Percentiles rank a stretch among this genome's conserved stretches.
Conservation (phyloP, 2,888 invertebrate species). For the Drosophila eohydei region DNA sequence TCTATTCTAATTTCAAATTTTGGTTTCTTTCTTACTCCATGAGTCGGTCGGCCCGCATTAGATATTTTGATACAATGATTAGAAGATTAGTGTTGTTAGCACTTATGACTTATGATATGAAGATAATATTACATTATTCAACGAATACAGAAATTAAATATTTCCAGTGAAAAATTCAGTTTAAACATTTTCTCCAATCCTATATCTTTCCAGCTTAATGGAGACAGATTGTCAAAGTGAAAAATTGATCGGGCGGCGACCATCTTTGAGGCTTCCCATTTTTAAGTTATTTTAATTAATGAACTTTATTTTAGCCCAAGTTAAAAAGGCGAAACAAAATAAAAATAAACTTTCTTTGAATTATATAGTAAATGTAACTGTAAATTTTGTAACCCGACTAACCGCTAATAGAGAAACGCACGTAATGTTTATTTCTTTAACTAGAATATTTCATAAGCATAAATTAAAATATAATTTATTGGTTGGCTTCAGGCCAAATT, state of each 20-base stretch:
- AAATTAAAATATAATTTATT: neutral
- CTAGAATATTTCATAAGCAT: neutral
- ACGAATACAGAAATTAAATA: no score
- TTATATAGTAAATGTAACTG: constrained; percentile 11
- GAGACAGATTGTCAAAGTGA: no score
- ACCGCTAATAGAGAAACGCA: constrained; percentile 53
- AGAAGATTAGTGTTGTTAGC: no score
- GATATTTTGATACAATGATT: no score
- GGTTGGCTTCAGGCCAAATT: neutral
- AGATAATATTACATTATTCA: no score
- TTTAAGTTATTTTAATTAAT: constrained; percentile 3
- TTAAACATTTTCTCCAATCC: neutral
- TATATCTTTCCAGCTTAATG: neutral
- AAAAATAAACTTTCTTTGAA: neutral
- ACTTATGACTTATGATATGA: no score
- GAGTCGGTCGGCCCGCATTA: no score
- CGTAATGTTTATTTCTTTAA: constrained; percentile 47
- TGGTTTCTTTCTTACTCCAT: neutral
- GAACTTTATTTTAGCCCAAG: constrained; percentile 14
- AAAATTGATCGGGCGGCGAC: no score
- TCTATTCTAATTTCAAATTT: constrained; percentile 1
- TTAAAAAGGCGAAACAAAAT: constrained; percentile 8
- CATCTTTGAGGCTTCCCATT: no score
- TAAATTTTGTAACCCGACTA: constrained; percentile 41
- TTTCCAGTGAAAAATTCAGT: no score